Conservation (phyloP, 2,888 invertebrate species). For the Hypomecis atomaria region DNA sequence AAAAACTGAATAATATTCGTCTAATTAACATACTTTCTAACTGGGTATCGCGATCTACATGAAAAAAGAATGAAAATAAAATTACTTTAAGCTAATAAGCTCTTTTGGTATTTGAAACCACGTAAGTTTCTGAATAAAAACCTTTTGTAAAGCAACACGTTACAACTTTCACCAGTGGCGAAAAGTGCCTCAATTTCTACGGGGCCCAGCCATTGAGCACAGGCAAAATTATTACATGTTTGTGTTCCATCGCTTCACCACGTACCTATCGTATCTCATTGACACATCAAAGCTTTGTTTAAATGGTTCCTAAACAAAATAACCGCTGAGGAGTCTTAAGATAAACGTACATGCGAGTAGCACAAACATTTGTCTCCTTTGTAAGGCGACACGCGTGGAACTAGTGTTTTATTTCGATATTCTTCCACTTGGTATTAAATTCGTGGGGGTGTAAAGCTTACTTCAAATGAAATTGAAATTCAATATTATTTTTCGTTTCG, state of each 20-base stretch:
- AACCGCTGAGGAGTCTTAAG: constrained; percentile 50
- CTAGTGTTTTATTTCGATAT: constrained; percentile 42
- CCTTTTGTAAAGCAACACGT: too few species aligned
- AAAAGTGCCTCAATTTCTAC: neutral
- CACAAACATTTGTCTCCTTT: constrained; percentile 58
- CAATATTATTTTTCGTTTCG: neutral
- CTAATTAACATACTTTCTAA: too few species aligned
- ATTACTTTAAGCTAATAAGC: too few species aligned
- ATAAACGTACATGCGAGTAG: constrained; percentile 51
- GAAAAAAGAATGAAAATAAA: too few species aligned
- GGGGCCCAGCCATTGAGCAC: neutral
- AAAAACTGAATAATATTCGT: too few species aligned
- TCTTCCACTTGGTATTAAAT: constrained; percentile 19
- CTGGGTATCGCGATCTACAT: too few species aligned
- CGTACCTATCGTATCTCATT: constrained; percentile 50
- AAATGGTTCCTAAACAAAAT: constrained; percentile 67
- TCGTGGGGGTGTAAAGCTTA: neutral
- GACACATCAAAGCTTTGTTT: constrained; percentile 74
- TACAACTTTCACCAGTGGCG: too few species aligned
- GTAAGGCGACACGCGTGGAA: constrained; percentile 32
- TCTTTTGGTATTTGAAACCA: too few species aligned
- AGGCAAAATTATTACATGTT: constrained; percentile 31
- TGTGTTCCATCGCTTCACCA: constrained; percentile 47
- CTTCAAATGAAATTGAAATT: constrained; percentile 12
- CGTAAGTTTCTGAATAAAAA: too few species aligned